These are phyloP conservation scores for Sycophila texana DNA, from an alignment of 2,888 invertebrate species.

Conservation along the genomic window DNA sequence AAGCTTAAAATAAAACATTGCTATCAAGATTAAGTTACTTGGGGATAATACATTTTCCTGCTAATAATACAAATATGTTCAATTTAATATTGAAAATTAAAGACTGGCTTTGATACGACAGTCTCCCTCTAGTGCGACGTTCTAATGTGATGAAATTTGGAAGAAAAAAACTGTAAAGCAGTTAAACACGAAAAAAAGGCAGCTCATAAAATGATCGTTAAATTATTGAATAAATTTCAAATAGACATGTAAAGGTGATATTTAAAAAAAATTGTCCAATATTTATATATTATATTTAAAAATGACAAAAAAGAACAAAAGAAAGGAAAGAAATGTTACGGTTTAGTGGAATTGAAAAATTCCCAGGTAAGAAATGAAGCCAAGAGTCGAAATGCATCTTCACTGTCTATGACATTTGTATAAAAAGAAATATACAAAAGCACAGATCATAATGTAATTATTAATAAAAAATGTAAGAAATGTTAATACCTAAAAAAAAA, in stretches of 20 bases:
- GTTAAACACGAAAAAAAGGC: slow-evolving; percentile 21
- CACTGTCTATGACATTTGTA: slow-evolving; percentile 70
- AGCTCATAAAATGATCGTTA: slow-evolving; percentile 50
- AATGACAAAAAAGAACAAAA: slow-evolving; percentile 54
- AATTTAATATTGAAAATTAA: slow-evolving; percentile 47
- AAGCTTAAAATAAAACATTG: slow-evolving; percentile 15
- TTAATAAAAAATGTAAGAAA: slow-evolving; percentile 71
- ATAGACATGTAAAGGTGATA: slow-evolving; percentile 62
- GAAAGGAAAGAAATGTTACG: slow-evolving; percentile 36
- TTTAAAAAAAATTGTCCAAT: slow-evolving; percentile 58
- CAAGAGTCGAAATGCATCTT: slow-evolving; percentile 58
- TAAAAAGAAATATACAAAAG: slow-evolving; percentile 65
- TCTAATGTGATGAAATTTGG: slow-evolving; percentile 45
- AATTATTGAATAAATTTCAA: slow-evolving; percentile 57
- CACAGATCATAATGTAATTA: slow-evolving; percentile 70
- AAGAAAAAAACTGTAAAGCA: slow-evolving; percentile 39
- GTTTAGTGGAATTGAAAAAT: slow-evolving; percentile 60
- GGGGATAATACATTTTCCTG: slow-evolving; percentile 17
- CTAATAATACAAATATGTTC: slow-evolving; percentile 20
- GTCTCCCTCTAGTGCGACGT: slow-evolving; percentile 31
- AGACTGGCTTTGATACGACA: slow-evolving; percentile 30
- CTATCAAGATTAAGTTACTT: slow-evolving; percentile 27
- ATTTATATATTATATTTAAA: slow-evolving; percentile 63
- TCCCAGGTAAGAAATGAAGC: slow-evolving; percentile 55
- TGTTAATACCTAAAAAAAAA: slow-evolving; percentile 73